Percentiles rank a stretch among this genome's conserved stretches.
These are phyloP conservation scores for Plecotus auritus DNA, from an alignment of 2,113 vertebrate genomes.

Conservation along the genomic window DNA sequence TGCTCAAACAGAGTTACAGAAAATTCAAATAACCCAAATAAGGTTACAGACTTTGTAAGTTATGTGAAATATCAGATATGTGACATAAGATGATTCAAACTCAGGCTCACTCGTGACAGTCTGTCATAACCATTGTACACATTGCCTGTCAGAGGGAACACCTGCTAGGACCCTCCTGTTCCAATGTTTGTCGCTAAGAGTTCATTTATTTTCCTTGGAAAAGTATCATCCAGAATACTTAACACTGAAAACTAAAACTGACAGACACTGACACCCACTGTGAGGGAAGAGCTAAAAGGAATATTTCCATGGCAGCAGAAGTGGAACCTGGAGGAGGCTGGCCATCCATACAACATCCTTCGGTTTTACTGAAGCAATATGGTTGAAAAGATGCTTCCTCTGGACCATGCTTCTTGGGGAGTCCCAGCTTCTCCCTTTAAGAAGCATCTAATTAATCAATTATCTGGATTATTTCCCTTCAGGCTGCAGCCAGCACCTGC, in stretches of 20 bases:
- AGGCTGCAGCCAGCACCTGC: conserved; percentile 10
- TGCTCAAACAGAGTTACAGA: background rate
- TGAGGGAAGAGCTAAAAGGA: background rate
- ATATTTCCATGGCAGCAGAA: background rate
- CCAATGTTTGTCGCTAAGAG: background rate
- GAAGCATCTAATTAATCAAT: conserved; percentile 48
- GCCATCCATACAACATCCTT: background rate
- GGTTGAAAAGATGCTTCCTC: conserved; percentile 46
- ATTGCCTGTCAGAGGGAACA: background rate
- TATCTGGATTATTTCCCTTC: conserved; percentile 55
- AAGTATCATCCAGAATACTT: background rate
- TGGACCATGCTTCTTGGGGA: background rate
- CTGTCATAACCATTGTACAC: background rate
- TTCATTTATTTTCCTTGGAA: background rate
- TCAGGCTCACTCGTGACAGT: background rate
- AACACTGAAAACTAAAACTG: background rate
- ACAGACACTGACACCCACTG: background rate
- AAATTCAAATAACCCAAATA: background rate
- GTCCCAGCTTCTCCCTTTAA: conserved; percentile 11
- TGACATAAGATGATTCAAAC: background rate
- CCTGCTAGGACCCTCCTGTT: background rate
- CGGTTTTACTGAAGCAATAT: conserved; percentile 30
- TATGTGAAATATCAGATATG: background rate
- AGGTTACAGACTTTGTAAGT: background rate
- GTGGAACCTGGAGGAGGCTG: background rate